Conservation (phyloP, 2,113 vertebrate species). For the Mellivora capensis region DNA sequence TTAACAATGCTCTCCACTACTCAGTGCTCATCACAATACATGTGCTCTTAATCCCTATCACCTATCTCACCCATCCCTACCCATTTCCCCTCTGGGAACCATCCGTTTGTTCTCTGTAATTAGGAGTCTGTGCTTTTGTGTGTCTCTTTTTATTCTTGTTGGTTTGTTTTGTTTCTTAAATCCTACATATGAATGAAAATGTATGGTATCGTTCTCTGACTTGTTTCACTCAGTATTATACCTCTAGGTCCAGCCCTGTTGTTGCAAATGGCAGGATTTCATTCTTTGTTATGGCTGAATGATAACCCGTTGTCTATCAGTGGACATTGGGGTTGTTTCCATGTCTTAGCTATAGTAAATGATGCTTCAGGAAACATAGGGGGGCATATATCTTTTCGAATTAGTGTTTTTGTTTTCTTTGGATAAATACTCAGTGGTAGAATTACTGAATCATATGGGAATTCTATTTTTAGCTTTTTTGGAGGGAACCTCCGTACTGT, state of each 20-base stretch:
- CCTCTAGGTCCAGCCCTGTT: background rate
- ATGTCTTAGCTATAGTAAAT: background rate
- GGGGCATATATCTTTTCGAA: background rate
- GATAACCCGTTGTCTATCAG: background rate
- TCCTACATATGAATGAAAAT: background rate
- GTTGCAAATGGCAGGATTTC: background rate
- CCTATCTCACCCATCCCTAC: background rate
- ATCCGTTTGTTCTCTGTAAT: background rate
- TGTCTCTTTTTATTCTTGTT: background rate
- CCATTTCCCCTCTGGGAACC: background rate
- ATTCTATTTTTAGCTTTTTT: too few relatives aligned
- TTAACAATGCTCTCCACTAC: background rate
- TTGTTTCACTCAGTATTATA: background rate
- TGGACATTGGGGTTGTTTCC: background rate
- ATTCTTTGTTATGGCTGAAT: background rate
- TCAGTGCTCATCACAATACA: background rate
- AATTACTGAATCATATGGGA: background rate
- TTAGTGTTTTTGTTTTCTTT: background rate
- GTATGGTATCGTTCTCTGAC: background rate
- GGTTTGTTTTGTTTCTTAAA: background rate
- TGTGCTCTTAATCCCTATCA: background rate
- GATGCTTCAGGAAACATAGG: background rate
- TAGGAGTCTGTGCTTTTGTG: background rate
- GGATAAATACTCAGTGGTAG: background rate
- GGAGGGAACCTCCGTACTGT: too few relatives aligned